phyloP scores from a whole-genome alignment of 2,797 vertebrate genomes.

The Phalanger gymnotis region DNA sequence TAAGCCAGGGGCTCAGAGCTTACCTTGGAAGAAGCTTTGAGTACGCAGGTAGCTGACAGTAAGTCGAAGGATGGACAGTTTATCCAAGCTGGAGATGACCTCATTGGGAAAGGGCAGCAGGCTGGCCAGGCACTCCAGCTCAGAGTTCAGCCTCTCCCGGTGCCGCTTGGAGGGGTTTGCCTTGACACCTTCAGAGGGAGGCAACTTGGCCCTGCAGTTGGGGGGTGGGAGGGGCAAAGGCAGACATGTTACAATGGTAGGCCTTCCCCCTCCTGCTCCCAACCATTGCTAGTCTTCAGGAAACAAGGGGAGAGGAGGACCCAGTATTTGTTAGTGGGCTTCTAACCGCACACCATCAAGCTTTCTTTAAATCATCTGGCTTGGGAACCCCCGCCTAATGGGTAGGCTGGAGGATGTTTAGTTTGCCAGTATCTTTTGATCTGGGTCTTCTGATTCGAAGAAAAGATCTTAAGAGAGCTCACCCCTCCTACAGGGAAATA shows the following conservation, averaged over 20 bases:
- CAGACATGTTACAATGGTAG: constrained; percentile 2
- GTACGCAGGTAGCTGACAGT: constrained; percentile 82
- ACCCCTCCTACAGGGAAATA: neutral
- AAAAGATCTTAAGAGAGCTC: neutral
- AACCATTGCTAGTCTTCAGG: neutral
- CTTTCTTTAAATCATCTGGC: neutral
- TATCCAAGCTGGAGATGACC: constrained; percentile 87
- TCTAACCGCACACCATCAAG: neutral
- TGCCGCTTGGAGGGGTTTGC: constrained; percentile 89
- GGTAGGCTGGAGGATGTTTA: neutral
- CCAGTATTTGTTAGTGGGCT: neutral
- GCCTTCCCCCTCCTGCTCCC: neutral
- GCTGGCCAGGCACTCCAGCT: constrained; percentile 87
- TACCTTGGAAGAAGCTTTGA: constrained; percentile 87
- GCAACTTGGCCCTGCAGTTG: constrained; percentile 80
- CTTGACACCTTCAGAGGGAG: constrained; percentile 77
- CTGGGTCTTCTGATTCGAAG: neutral
- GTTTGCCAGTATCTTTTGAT: neutral
- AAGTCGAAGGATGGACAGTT: constrained; percentile 83
- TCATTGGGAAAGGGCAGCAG: constrained; percentile 87
- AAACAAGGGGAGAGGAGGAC: neutral
- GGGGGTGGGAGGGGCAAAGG: constrained; percentile 34
- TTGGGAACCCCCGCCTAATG: neutral
- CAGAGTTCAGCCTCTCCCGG: constrained; percentile 86
- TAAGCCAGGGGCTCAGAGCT: neutral